phyloP scores from a whole-genome alignment of 2,797 vertebrate species.

The Chanos chanos region DNA sequence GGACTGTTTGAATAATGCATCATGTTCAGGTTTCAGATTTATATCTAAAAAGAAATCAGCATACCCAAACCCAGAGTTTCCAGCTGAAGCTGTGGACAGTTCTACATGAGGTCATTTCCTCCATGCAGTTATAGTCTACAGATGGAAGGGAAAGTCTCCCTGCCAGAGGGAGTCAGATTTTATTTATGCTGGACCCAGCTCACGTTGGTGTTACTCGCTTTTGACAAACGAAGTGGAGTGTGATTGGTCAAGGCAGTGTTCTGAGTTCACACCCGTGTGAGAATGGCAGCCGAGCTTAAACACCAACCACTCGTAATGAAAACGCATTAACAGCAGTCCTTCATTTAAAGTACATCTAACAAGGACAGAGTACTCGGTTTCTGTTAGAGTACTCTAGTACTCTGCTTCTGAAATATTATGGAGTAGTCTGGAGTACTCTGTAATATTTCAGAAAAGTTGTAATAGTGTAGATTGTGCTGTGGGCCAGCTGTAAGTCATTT shows the following conservation, averaged over 20 bases:
- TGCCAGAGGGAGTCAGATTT: slow-evolving; percentile 31
- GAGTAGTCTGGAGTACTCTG: too few species aligned
- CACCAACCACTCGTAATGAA: too few species aligned
- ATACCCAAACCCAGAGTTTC: slow-evolving; percentile 18
- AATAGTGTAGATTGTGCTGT: too few species aligned
- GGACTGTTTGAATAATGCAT: slow-evolving; percentile 20
- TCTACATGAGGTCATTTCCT: slow-evolving; percentile 45
- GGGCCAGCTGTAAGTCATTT: too few species aligned
- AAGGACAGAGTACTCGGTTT: too few species aligned
- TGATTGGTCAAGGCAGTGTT: slow-evolving; percentile 41
- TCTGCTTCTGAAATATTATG: too few species aligned
- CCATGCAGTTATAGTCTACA: slow-evolving; percentile 26
- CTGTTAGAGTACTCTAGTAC: too few species aligned
- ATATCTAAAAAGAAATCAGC: not conserved
- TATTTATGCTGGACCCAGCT: slow-evolving; percentile 38
- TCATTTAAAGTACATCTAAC: too few species aligned
- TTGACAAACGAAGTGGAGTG: slow-evolving; percentile 38
- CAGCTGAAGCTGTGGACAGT: slow-evolving; percentile 35
- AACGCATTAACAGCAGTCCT: too few species aligned
- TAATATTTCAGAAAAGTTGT: too few species aligned
- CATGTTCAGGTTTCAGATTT: not conserved
- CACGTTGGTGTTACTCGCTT: slow-evolving; percentile 27
- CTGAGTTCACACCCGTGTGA: slow-evolving; percentile 27
- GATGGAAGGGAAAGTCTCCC: slow-evolving; percentile 7
- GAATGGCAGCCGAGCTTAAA: too few species aligned